Evolutionary conservation across 2,113 vertebrate species (phyloP), one percentile per base, ranked within the genome.

Genomic region (Myodes glareolus): DNA sequence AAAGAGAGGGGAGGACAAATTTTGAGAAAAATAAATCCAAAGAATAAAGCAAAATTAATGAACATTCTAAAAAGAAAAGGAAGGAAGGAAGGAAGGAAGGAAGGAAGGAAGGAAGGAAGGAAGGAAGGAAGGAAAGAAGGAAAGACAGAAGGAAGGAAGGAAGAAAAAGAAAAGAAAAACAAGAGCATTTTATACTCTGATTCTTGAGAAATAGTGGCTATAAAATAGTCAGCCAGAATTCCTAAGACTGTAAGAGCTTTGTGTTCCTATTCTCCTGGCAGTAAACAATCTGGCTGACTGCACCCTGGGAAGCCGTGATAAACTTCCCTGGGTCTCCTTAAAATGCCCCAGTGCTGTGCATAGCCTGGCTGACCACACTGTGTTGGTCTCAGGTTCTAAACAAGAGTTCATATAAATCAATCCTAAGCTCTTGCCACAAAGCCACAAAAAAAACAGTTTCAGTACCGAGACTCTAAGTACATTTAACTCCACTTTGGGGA

Each of bases 351-450:
- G 90, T 45, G 75, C 39, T 88, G 50, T 29, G 50, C 84, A 67
- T 39, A 39, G n/a, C 61, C 94, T 96, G 95, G 93, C 90, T 82
- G 50, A 36, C 68, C 85, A 67, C 23, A 75, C 87, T 88, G 75
- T 77, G 84, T 80, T 94, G 50, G 92, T 92, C 65, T 92, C 90
- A 65, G 58, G 75, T 88, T 92, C 87, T 94, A 94, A 97, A 94
- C 90, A 93, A 93, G 58, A 80, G 68, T 55, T 45, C 65, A 92
- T 47, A 11, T 72, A 96, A 97, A 97, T 97, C 94, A 95, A 89
- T 86, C 45, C 31, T 88, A 76, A 95, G 88, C 23, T 93, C 58
- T 89, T 91, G 58, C 87, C 61, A 93, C 72, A 95, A 93, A 93
- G 65, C 94, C 78, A 95, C 84, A 93, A 25, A 58, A 58, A 92